These are phyloP conservation scores for Anableps anableps DNA, from an alignment of 2,797 vertebrate genomes.

Conservation along the genomic window DNA sequence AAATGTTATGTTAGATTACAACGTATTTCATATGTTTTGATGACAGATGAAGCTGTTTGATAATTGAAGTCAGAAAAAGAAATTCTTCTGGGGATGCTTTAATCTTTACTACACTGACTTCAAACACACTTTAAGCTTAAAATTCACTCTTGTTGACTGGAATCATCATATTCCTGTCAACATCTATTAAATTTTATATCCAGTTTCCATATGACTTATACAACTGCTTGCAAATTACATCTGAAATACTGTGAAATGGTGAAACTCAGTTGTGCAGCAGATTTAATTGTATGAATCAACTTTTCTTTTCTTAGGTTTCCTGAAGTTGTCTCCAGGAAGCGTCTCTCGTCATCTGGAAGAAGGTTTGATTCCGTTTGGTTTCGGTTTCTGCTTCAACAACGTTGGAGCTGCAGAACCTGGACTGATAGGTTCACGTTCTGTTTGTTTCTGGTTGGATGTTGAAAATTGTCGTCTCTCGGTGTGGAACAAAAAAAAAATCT, in stretches of 20 bases:
- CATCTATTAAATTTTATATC: background rate
- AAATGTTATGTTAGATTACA: conserved; percentile 17
- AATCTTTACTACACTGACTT: conserved; percentile 6
- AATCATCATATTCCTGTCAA: background rate
- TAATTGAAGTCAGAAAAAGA: conserved; percentile 5
- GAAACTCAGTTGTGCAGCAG: background rate
- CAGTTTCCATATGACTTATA: background rate
- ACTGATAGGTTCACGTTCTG: too few relatives aligned
- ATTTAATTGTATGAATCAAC: too few relatives aligned
- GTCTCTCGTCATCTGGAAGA: too few relatives aligned
- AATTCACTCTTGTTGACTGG: conserved; percentile 3
- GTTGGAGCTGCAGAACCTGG: background rate
- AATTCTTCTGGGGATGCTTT: conserved; percentile 20
- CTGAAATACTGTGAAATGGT: background rate
- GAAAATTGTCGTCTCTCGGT: too few relatives aligned
- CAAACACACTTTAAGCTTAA: background rate
- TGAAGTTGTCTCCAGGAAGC: background rate
- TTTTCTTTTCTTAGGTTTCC: background rate
- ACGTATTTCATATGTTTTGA: conserved; percentile 6
- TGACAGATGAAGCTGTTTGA: conserved; percentile 5
- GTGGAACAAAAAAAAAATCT: too few relatives aligned
- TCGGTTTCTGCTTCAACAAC: background rate
- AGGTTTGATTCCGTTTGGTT: background rate
- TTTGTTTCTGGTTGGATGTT: background rate
- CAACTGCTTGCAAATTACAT: background rate